Evolutionary conservation across 2,797 vertebrate genomes (phyloP).

Genomic region (Pseudotriccus pelzelni): DNA sequence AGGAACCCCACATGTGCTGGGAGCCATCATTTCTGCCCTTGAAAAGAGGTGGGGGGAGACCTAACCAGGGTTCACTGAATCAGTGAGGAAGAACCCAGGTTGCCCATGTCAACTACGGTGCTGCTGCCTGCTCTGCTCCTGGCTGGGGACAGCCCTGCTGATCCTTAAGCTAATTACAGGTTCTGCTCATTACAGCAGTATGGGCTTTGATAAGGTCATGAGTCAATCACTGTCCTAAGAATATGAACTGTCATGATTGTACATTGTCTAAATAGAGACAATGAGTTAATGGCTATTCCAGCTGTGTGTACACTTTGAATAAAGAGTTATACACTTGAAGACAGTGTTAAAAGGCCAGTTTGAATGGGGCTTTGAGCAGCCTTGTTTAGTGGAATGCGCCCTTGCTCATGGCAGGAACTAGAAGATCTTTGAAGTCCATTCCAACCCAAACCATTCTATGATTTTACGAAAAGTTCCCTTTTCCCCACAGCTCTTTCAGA

Average conservation of each 20-base stretch:
- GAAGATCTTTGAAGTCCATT: background rate
- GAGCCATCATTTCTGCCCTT: background rate
- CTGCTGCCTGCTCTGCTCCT: background rate
- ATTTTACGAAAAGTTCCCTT: background rate
- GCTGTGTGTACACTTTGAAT: background rate
- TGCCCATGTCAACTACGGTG: accelerated
- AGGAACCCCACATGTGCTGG: background rate
- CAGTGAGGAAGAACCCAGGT: background rate
- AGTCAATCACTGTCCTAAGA: background rate
- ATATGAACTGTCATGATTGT: background rate
- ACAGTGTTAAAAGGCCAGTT: background rate
- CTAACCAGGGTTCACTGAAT: background rate
- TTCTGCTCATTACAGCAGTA: background rate
- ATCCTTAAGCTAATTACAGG: background rate
- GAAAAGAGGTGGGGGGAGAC: background rate
- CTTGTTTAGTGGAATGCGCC: background rate
- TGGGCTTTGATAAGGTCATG: background rate
- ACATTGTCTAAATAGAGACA: background rate
- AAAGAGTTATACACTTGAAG: background rate
- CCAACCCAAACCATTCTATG: background rate
- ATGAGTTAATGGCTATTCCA: background rate
- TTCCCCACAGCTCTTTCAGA: background rate
- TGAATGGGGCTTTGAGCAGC: background rate
- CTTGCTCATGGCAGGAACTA: background rate
- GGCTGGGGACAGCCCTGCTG: background rate